phyloP scores from a whole-genome alignment of 2,888 invertebrate genomes.

The Stramonita haemastoma region DNA sequence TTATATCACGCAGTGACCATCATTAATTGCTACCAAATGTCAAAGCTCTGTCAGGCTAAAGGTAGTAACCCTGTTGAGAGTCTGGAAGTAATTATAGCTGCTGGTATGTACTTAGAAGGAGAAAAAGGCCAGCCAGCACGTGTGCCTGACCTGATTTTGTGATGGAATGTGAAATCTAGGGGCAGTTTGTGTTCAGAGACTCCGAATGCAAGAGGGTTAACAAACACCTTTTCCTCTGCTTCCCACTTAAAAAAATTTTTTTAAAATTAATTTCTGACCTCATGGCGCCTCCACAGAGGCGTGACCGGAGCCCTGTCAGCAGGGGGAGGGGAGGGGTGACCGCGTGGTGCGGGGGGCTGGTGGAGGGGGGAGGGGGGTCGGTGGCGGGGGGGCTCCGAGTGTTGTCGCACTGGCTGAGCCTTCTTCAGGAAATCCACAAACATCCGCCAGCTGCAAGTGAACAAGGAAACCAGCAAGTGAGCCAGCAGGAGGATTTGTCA shows the following conservation, averaged over 20 bases:
- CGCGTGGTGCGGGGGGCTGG: not conserved
- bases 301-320: conserved; percentile 18
- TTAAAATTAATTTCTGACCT: not conserved
- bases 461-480: not conserved
- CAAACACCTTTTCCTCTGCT: not conserved
- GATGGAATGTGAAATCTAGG: no score
- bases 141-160: no score
- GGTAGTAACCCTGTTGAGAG: no score
- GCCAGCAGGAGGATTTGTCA: no score
- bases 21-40: no score
- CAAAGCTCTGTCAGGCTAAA: no score
- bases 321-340: not conserved
- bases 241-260: not conserved
- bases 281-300: conserved; percentile 27
- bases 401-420: conserved; percentile 65
- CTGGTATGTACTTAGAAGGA: no score
- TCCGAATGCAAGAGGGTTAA: not conserved
- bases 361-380: not conserved
- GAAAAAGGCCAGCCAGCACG: no score
- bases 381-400: not conserved
- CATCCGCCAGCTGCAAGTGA: conserved; percentile 65
- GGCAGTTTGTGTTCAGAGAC: not conserved
- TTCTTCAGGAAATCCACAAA: conserved; percentile 68
- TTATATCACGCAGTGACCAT: no score
- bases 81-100: no score